Evolutionary conservation across 2,888 invertebrate genomes (phyloP).

Genomic region (Eupithecia subumbrata): DNA sequence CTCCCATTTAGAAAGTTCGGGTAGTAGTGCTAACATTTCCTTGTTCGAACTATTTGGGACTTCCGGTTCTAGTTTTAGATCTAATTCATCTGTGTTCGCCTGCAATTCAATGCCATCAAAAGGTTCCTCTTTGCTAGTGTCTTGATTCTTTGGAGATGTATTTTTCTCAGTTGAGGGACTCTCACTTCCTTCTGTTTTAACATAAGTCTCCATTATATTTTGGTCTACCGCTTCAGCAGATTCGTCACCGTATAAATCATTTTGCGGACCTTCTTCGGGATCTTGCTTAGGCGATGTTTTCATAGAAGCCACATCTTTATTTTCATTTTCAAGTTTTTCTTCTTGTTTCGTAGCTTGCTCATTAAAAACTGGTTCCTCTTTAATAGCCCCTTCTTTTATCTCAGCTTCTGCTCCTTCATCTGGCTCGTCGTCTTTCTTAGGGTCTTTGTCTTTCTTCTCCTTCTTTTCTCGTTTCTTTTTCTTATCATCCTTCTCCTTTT

Average conservation of each 20-base stretch:
- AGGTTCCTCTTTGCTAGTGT: conserved; percentile 77
- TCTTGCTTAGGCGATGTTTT: conserved; percentile 46
- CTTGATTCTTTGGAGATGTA: conserved; percentile 42
- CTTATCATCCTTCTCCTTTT: conserved; percentile 78
- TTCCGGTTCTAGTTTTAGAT: conserved; percentile 81
- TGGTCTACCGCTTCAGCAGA: conserved; percentile 82
- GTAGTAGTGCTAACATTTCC: conserved; percentile 88
- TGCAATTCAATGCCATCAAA: conserved; percentile 85
- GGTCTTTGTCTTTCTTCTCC: conserved; percentile 81
- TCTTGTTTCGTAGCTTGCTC: conserved; percentile 33
- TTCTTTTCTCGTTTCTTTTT: conserved; percentile 81
- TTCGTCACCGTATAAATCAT: conserved; percentile 83
- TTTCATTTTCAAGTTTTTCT: conserved; percentile 39
- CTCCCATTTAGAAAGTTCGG: conserved; percentile 96
- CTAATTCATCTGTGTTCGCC: conserved; percentile 81
- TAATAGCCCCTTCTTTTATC: conserved; percentile 42
- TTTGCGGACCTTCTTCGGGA: conserved; percentile 50
- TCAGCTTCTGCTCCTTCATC: conserved; percentile 42
- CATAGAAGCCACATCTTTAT: conserved; percentile 45
- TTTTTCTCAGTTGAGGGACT: conserved; percentile 57
- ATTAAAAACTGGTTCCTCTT: conserved; percentile 30
- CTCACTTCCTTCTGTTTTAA: conserved; percentile 71
- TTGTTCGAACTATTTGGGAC: conserved; percentile 60
- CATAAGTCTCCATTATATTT: conserved; percentile 83
- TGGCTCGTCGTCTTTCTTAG: conserved; percentile 61